These are phyloP conservation scores for Phytoseiulus persimilis DNA, from an alignment of 2,888 invertebrate genomes.

Conservation along the genomic window DNA sequence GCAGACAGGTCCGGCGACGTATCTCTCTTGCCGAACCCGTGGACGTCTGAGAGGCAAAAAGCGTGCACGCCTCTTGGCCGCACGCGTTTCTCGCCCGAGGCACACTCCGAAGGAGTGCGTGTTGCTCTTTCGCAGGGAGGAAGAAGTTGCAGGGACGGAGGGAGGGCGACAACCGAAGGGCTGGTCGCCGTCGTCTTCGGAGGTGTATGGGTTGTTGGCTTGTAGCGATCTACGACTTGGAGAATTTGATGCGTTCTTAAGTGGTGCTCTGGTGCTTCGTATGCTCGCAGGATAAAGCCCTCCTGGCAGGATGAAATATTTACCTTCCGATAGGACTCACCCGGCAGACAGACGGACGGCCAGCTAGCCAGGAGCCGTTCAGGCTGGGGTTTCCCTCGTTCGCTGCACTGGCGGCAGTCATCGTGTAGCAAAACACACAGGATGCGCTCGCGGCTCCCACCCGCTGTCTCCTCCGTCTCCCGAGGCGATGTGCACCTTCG, in stretches of 20 bases:
- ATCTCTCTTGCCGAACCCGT: background rate
- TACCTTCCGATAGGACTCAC: background rate
- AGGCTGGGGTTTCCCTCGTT: background rate
- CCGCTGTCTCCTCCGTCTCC: background rate
- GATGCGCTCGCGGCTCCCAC: background rate
- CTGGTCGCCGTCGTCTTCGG: background rate
- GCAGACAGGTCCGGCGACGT: background rate
- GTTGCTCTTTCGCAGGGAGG: background rate
- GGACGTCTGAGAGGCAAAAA: background rate
- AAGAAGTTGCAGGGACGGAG: background rate
- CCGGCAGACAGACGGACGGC: background rate
- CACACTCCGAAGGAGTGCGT: background rate
- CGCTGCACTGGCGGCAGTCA: background rate
- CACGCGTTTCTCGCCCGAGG: background rate
- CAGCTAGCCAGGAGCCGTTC: background rate
- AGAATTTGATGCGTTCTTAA: constrained; percentile 5
- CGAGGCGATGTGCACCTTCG: background rate
- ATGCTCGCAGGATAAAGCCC: background rate
- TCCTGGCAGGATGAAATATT: background rate
- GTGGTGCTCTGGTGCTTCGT: background rate
- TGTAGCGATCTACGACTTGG: background rate
- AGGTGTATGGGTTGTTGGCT: background rate
- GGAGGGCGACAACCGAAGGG: background rate
- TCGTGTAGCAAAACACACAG: background rate
- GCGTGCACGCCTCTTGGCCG: background rate